Conservation (phyloP, 2,888 invertebrate genomes). For the Beris morrisii region DNA sequence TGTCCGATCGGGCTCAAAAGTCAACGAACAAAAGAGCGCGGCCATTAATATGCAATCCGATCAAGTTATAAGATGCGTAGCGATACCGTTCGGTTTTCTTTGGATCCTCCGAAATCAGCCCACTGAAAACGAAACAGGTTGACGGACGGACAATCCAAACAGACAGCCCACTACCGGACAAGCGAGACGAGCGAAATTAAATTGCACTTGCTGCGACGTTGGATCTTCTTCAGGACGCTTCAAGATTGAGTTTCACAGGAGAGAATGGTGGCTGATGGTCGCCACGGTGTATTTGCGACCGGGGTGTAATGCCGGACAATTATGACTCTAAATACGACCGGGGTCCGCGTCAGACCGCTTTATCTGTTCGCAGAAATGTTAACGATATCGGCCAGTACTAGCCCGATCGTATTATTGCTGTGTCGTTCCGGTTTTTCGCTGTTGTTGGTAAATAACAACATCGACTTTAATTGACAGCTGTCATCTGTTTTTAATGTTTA, state of each 20-base stretch:
- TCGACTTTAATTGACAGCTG: no score
- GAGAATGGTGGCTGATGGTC: constrained; percentile 7
- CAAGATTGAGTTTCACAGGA: constrained; percentile 23
- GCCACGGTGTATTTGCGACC: constrained; percentile 8
- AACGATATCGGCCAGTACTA: not conserved
- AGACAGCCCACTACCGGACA: constrained; percentile 13
- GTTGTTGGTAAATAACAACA: no score
- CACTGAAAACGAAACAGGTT: constrained; percentile 22
- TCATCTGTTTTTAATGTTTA: no score
- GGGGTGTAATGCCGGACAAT: constrained; percentile 17
- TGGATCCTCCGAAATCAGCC: constrained; percentile 6
- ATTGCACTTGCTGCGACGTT: constrained; percentile 30
- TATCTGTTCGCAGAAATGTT: constrained; percentile 26
- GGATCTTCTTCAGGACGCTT: constrained; percentile 26
- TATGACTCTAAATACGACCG: constrained; percentile 19
- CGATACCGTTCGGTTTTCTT: constrained; percentile 24
- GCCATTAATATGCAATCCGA: constrained; percentile 1
- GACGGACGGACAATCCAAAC: constrained; percentile 17
- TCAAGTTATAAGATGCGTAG: constrained; percentile 21
- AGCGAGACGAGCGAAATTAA: constrained; percentile 30
- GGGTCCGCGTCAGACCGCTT: constrained; percentile 13
- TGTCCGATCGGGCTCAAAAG: constrained; percentile 3
- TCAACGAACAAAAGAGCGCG: constrained; percentile 1
- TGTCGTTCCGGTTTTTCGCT: no score
- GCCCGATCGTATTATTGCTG: no score